Conservation (phyloP, 2,888 invertebrate genomes). For the Pheosia tremula region DNA sequence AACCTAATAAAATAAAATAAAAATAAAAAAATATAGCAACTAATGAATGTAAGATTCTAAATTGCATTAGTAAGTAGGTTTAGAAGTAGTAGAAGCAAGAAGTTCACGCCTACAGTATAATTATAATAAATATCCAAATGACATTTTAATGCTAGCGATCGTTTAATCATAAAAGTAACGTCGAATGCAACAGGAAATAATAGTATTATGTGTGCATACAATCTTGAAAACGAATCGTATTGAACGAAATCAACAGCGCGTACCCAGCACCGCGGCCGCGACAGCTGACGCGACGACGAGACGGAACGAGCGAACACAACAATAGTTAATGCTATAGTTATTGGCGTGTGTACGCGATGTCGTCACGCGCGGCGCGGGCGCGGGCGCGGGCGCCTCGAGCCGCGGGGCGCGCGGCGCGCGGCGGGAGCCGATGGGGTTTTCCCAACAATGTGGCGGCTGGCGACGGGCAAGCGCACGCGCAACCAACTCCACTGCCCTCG, state of each 20-base stretch:
- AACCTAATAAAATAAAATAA: too few species aligned
- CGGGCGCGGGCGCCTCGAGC: slow-evolving; percentile 13
- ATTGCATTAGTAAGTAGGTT: too few species aligned
- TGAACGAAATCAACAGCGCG: slow-evolving; percentile 14
- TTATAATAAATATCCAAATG: too few species aligned
- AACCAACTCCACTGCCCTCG: slow-evolving; percentile 47
- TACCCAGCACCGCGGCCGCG: slow-evolving; percentile 1
- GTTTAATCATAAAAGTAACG: too few species aligned
- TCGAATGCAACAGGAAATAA: too few species aligned
- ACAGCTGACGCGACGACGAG: slow-evolving; percentile 31
- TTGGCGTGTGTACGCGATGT: slow-evolving; percentile 36
- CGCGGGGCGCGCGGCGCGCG: slow-evolving; percentile 30
- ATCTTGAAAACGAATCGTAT: slow-evolving; percentile 15
- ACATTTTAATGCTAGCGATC: too few species aligned
- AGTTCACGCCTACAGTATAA: too few species aligned
- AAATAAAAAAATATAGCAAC: too few species aligned
- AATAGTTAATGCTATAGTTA: slow-evolving; percentile 12
- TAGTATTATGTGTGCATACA: neutral
- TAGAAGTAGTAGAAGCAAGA: too few species aligned
- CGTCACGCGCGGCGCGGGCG: slow-evolving; percentile 35
- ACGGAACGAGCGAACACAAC: slow-evolving; percentile 17
- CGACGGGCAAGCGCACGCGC: slow-evolving; percentile 50
- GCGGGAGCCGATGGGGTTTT: slow-evolving; percentile 70
- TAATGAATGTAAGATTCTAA: too few species aligned
- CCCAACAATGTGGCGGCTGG: slow-evolving; percentile 71